These are phyloP conservation scores for Sebastiscus tertius DNA, from an alignment of 2,797 vertebrate species.

Conservation along the genomic window DNA sequence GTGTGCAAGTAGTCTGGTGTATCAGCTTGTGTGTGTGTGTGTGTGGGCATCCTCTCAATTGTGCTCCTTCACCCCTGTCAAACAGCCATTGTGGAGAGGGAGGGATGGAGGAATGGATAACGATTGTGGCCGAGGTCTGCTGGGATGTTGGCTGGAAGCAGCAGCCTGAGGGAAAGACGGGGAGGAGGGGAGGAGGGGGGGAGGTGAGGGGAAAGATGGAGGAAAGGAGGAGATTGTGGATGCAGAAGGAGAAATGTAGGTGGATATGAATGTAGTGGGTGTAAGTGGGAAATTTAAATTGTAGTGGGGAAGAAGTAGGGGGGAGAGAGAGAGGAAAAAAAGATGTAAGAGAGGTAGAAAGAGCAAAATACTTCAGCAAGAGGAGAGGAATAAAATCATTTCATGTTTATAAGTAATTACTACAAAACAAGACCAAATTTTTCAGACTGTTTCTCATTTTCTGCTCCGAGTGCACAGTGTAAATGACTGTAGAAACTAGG, in stretches of 20 bases:
- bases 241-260: conserved; percentile 3
- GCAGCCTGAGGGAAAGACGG: background rate
- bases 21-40: background rate
- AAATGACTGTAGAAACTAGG: background rate
- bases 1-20: background rate
- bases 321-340: background rate
- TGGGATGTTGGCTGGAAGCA: conserved; percentile 44
- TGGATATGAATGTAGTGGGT: background rate
- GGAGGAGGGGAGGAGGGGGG: background rate
- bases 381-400: background rate
- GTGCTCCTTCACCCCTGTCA: conserved; percentile 30
- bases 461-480: background rate
- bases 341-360: background rate
- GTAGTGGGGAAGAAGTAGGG: background rate
- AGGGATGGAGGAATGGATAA: conserved; percentile 35
- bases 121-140: conserved; percentile 46
- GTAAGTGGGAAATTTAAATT: conserved; percentile 4
- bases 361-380: background rate
- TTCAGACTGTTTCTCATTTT: background rate
- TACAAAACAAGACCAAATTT: background rate
- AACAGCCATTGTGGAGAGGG: conserved; percentile 27
- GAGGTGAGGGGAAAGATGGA: background rate
- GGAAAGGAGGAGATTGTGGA: background rate
- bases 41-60: conserved; percentile 12
- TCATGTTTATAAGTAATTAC: background rate